Conservation (phyloP, 2,888 invertebrate genomes). For the Oscheius sp. region DNA sequence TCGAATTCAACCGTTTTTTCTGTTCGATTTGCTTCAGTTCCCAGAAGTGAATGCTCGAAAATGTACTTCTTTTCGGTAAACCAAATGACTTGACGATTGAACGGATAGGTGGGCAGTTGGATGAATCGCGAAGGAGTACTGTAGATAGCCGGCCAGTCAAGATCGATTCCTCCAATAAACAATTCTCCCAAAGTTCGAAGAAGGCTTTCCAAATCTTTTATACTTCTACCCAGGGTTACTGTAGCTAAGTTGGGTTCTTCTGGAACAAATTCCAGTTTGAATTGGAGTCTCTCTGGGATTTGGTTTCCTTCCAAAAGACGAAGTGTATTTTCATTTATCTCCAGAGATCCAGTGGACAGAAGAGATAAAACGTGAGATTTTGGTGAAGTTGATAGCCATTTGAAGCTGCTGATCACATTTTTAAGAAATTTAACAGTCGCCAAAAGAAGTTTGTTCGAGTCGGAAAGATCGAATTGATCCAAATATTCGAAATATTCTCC, state of each 20-base stretch:
- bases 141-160: constrained; percentile 54
- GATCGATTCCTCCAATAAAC: constrained; percentile 25
- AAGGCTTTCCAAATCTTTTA: neutral
- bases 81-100: constrained; percentile 56
- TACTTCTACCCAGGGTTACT: constrained; percentile 1
- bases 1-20: constrained; percentile 36
- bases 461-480: neutral
- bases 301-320: neutral
- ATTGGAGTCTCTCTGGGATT: neutral
- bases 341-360: neutral
- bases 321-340: neutral
- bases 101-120: constrained; percentile 57
- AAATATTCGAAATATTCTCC: constrained; percentile 6
- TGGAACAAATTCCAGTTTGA: neutral
- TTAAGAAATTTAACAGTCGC: constrained; percentile 5
- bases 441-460: neutral
- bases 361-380: neutral
- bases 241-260: neutral
- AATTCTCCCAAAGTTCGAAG: neutral
- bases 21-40: constrained; percentile 40
- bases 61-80: constrained; percentile 39
- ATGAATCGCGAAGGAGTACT: constrained; percentile 22
- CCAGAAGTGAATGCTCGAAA: constrained; percentile 58
- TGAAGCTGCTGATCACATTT: neutral
- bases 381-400: neutral